Evolutionary conservation across 2,888 invertebrate genomes (phyloP).

Genomic region (Apotomis betuletana): DNA sequence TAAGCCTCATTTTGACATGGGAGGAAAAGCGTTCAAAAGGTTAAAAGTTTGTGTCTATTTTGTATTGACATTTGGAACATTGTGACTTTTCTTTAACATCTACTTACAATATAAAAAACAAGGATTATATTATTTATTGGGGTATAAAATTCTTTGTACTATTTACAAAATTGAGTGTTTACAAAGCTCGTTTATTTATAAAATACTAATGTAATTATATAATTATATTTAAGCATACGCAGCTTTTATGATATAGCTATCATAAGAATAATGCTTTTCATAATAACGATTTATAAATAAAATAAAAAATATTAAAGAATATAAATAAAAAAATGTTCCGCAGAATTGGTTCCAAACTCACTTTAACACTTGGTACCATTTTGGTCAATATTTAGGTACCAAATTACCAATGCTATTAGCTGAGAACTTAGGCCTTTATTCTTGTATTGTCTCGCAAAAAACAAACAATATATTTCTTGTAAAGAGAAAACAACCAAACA

Average conservation of each 20-base stretch:
- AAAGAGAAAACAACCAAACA: conserved; percentile 45
- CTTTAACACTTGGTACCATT: conserved; percentile 9
- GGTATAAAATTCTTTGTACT: conserved; percentile 2
- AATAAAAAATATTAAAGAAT: neutral
- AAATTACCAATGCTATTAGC: conserved; percentile 4
- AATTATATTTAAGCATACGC: no score
- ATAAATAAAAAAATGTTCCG: neutral
- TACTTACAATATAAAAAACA: no score
- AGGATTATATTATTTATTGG: no score
- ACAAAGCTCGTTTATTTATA: neutral
- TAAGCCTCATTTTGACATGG: no score
- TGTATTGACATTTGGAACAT: no score
- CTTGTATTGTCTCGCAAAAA: conserved; percentile 33
- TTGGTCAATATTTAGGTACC: neutral
- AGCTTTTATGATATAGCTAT: neutral
- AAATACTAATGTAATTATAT: neutral
- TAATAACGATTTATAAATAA: no score
- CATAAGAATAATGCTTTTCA: neutral
- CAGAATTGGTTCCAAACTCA: conserved; percentile 18
- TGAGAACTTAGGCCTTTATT: conserved; percentile 39
- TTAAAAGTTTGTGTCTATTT: no score
- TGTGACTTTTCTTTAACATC: no score
- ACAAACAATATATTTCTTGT: conserved; percentile 35
- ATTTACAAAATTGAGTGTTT: neutral
- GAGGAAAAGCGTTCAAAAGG: no score